Percentiles rank a stretch among this genome's conserved stretches.
Conservation (phyloP, 2,888 invertebrate genomes). For the Trichopoda pennipes region DNA sequence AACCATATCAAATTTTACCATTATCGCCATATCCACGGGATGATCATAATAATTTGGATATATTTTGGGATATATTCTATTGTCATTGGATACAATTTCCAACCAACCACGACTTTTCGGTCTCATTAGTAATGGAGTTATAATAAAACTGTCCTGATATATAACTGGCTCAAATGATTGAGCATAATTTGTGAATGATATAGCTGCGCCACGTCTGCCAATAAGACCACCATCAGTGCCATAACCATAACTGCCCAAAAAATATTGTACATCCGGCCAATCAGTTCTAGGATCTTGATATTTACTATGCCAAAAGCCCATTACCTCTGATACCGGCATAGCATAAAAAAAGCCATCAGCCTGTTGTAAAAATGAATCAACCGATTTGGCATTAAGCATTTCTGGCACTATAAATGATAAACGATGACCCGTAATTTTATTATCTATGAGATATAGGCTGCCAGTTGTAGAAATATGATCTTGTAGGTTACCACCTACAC, state of each 20-base stretch:
- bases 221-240: conserved; percentile 90
- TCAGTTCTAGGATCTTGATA: conserved; percentile 85
- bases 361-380: conserved; percentile 84
- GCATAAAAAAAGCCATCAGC: conserved; percentile 87
- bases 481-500: conserved; percentile 91
- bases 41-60: conserved; percentile 92
- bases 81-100: conserved; percentile 85
- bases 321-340: conserved; percentile 89
- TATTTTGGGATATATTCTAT: conserved; percentile 89
- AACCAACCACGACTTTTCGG: conserved; percentile 88
- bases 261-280: conserved; percentile 90
- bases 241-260: conserved; percentile 88
- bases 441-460: conserved; percentile 86
- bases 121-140: conserved; percentile 86
- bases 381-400: conserved; percentile 83
- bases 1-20: too few relatives aligned
- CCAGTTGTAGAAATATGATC: conserved; percentile 92
- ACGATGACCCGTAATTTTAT: conserved; percentile 82
- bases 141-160: conserved; percentile 86
- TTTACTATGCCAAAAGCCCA: conserved; percentile 89
- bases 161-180: conserved; percentile 87
- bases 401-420: conserved; percentile 87
- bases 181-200: conserved; percentile 86
- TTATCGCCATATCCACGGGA: conserved; percentile 86
- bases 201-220: conserved; percentile 85